Base-by-base conservation (phyloP, 2,113 vertebrate genomes). In the Rana temporaria region DNA sequence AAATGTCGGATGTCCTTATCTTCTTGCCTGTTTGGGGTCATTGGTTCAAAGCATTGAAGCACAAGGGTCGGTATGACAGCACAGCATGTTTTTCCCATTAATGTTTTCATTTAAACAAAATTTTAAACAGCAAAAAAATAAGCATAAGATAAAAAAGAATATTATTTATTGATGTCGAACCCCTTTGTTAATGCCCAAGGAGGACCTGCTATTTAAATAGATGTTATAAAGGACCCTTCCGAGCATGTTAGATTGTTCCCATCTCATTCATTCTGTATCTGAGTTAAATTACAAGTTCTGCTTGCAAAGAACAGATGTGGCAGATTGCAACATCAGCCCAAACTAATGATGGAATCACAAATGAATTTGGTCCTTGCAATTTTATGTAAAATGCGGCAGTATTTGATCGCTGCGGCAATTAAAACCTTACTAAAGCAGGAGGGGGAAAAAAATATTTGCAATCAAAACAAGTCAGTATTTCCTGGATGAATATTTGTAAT, bases 401-500 rank as follows among this genome's bases (percentile, higher is more conserved):
- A 75, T 76, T 82, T 82, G 71, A 82, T 75, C 81, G 59, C 63
- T 48, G 18, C 55, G 19, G 73, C 81, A 82, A 82, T 82, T 76
- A 82, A 75, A 82, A 76, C 65, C 15, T 59, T 22, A 15, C 53
- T 79, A 79, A 79, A 34, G 34, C 65, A 57, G 20, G 22, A 76
- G 81, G 22, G 68, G 72, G 71, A 75, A 75, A 75, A 75, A 38
- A 82, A 75, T 52, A 82, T 82, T 76, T 67, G 71, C 59, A 75
- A 82, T 82, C 66, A 70, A 80, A 80, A 80, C 65, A 32, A 80
- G 66, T 62, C 53, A 24, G 71, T 42, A 60, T 82, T 76, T 82
- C 73, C 81, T 76, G 72, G 67, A 82, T 76, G 71, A 74, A 68
- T 81, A 81, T 67, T 67, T 30, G 81, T 76, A 82, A 82, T 82